Conservation (phyloP, 2,888 invertebrate genomes). For the Drosophila acutilabella region DNA sequence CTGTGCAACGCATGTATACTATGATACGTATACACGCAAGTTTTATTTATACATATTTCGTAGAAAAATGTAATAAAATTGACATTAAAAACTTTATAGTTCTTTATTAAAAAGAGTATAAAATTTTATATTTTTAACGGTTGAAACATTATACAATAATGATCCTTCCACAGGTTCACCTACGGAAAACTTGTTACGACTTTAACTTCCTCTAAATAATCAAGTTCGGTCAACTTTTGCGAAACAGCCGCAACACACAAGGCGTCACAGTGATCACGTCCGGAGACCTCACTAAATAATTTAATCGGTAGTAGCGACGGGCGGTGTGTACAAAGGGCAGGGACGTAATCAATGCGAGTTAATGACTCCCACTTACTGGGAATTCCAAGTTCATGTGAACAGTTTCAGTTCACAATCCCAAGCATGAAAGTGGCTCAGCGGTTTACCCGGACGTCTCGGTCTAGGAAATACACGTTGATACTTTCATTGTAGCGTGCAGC, state of each 20-base stretch:
- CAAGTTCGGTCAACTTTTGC: constrained; percentile 55
- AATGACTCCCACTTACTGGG: constrained; percentile 38
- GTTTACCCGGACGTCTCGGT: constrained; percentile 88
- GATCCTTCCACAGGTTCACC: background rate
- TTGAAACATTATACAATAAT: background rate
- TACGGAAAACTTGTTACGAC: no score
- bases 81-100: no score
- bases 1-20: no score
- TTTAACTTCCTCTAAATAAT: background rate
- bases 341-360: no score
- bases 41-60: no score
- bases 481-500: no score
- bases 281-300: constrained; percentile 53
- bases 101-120: no score
- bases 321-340: no score
- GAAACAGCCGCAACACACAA: constrained; percentile 53
- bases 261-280: constrained; percentile 54
- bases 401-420: constrained; percentile 67
- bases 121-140: no score
- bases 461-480: constrained; percentile 87
- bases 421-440: constrained; percentile 89
- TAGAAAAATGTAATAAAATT: no score
- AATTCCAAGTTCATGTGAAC: constrained; percentile 64
- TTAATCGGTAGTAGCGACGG: constrained; percentile 62
- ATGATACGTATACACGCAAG: background rate